Conservation (phyloP, 1,140 invertebrate genomes). For the Drosophila pandora region DNA sequence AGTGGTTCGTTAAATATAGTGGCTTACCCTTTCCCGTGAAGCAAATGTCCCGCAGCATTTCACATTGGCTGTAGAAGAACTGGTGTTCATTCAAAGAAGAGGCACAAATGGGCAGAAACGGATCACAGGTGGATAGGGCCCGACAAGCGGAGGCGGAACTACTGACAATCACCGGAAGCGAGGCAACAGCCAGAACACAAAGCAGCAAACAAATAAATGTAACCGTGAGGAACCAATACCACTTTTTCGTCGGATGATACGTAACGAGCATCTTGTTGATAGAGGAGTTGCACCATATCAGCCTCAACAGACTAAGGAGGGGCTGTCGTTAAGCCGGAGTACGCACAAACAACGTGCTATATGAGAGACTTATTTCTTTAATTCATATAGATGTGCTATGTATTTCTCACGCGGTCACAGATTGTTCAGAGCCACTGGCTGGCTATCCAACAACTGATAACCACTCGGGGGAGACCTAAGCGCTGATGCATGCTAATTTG, state of each 20-base stretch:
- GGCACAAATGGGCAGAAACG: conserved; percentile 68
- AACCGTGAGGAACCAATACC: conserved; percentile 44
- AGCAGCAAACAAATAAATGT: conserved; percentile 32
- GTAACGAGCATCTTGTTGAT: conserved; percentile 15
- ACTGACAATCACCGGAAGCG: conserved; percentile 49
- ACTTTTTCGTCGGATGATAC: conserved; percentile 5
- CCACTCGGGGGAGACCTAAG: conserved; percentile 33
- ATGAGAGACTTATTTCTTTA: background rate
- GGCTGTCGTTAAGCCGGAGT: conserved; percentile 1
- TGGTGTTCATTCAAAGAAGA: conserved; percentile 64
- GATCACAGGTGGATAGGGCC: conserved; percentile 60
- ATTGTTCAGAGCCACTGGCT: conserved; percentile 16
- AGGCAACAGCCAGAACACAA: conserved; percentile 24
- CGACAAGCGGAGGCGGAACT: conserved; percentile 33
- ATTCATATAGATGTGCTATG: conserved; percentile 5
- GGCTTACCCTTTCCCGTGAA: conserved; percentile 71
- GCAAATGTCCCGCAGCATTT: conserved; percentile 74
- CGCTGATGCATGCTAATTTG: conserved; percentile 45
- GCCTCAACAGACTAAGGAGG: background rate
- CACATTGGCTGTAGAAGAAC: conserved; percentile 80
- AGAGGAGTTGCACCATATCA: conserved; percentile 5
- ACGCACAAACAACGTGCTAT: conserved; percentile 1
- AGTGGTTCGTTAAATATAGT: background rate
- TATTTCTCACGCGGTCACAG: conserved; percentile 9
- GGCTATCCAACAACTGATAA: conserved; percentile 67